Conservation (phyloP, 2,797 vertebrate species). For the Etheostoma perlongum region DNA sequence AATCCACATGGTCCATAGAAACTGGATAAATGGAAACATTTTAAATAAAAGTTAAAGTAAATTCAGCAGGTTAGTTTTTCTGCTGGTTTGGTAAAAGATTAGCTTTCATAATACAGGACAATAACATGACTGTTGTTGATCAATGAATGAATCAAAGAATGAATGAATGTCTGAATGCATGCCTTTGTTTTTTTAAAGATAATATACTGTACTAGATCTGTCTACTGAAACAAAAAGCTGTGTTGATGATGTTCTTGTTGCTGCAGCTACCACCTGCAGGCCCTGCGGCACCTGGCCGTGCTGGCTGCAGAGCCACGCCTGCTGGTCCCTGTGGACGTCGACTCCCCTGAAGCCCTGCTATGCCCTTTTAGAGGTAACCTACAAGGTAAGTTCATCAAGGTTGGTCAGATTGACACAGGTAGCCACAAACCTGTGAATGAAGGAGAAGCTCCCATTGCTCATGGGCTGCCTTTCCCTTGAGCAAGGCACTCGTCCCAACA, state of each 20-base stretch:
- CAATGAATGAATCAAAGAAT: too few relatives aligned
- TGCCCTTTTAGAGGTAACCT: slow-evolving; percentile 94
- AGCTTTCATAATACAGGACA: neutral
- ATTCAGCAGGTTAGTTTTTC: neutral
- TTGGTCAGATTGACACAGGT: too few relatives aligned
- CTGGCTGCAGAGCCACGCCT: slow-evolving; percentile 95
- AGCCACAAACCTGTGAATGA: too few relatives aligned
- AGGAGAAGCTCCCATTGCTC: too few relatives aligned
- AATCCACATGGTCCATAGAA: neutral
- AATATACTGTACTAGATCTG: neutral
- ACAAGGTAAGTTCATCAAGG: slow-evolving; percentile 85
- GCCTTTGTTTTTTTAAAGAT: neutral
- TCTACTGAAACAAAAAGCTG: neutral
- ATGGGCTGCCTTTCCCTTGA: neutral
- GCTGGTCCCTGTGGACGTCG: slow-evolving; percentile 95
- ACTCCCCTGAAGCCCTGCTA: slow-evolving; percentile 95
- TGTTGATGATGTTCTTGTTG: slow-evolving; percentile 9
- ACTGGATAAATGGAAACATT: too few relatives aligned
- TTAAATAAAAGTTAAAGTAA: too few relatives aligned
- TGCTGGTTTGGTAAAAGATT: neutral
- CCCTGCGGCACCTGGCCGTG: slow-evolving; percentile 94
- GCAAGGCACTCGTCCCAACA: neutral
- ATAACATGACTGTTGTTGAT: neutral
- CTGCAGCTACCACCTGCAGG: slow-evolving; percentile 96
- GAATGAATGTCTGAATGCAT: neutral